Evolutionary conservation across 2,113 vertebrate species (phyloP).

Genomic region (Oxyruncus cristatus): DNA sequence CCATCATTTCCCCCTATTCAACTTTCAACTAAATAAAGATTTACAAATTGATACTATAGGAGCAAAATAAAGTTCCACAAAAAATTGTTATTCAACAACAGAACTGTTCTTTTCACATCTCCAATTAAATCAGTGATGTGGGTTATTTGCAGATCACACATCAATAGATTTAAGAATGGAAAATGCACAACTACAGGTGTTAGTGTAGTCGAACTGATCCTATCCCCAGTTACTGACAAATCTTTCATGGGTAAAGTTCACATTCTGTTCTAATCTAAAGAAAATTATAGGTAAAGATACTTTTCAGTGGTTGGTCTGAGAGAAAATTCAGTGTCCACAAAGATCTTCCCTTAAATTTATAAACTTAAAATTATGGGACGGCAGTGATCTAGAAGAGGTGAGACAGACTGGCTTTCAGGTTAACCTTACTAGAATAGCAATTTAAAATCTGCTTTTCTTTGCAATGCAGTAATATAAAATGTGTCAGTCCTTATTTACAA

Average conservation of each 20-base stretch:
- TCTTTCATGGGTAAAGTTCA: neutral
- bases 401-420: neutral
- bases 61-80: neutral
- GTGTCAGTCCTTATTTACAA: neutral
- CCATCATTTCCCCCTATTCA: neutral
- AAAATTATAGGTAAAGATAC: neutral
- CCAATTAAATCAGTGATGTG: neutral
- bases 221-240: neutral
- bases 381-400: neutral
- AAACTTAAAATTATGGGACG: neutral
- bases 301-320: neutral
- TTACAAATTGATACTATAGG: neutral
- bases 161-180: neutral
- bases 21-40: neutral
- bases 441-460: neutral
- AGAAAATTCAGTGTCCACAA: neutral
- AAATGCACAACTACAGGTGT: neutral
- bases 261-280: neutral
- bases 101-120: neutral
- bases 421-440: neutral
- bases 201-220: neutral
- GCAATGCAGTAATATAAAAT: neutral
- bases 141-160: neutral
- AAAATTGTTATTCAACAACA: neutral
- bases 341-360: neutral